Percentiles rank a stretch among this genome's conserved stretches.
Evolutionary conservation across 2,797 vertebrate genomes (phyloP).

Genomic region (Oreonectes daqikongensis): DNA sequence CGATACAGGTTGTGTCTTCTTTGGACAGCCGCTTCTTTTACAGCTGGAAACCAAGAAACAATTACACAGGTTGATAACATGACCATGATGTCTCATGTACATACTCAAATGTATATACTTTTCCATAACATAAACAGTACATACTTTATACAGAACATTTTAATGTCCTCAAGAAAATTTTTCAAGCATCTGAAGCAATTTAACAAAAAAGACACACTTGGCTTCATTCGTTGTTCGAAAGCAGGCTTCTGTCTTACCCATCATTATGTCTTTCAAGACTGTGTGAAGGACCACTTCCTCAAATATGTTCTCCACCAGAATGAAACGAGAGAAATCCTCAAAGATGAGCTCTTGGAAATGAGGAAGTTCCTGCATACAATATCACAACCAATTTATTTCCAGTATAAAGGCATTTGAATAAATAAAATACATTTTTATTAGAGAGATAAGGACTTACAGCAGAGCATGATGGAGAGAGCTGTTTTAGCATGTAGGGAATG

Average conservation of each 20-base stretch:
- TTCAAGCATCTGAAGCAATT: too few species aligned
- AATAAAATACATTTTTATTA: not conserved
- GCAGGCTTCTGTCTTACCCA: conserved; percentile 75
- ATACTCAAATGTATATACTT: too few species aligned
- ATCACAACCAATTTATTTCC: not conserved
- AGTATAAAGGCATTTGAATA: not conserved
- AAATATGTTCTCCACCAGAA: conserved; percentile 91
- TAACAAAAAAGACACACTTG: too few species aligned
- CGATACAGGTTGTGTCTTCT: conserved; percentile 93
- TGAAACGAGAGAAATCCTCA: conserved; percentile 90
- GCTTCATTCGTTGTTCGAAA: not conserved
- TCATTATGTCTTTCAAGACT: conserved; percentile 94
- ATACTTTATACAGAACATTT: too few species aligned
- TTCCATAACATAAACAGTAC: too few species aligned
- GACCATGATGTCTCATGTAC: too few species aligned
- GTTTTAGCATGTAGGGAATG: conserved; percentile 94
- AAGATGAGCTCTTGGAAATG: conserved; percentile 94
- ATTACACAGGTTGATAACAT: not conserved
- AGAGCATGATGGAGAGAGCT: conserved; percentile 84
- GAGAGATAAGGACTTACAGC: conserved; percentile 39
- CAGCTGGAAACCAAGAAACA: conserved; percentile 72
- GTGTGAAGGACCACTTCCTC: conserved; percentile 95
- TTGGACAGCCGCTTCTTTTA: conserved; percentile 94
- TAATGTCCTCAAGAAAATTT: too few species aligned
- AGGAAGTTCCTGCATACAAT: conserved; percentile 80